Evolutionary conservation across 2,888 invertebrate genomes (phyloP), one percentile per base, ranked within the genome.

Genomic region (Schizaphis graminum): DNA sequence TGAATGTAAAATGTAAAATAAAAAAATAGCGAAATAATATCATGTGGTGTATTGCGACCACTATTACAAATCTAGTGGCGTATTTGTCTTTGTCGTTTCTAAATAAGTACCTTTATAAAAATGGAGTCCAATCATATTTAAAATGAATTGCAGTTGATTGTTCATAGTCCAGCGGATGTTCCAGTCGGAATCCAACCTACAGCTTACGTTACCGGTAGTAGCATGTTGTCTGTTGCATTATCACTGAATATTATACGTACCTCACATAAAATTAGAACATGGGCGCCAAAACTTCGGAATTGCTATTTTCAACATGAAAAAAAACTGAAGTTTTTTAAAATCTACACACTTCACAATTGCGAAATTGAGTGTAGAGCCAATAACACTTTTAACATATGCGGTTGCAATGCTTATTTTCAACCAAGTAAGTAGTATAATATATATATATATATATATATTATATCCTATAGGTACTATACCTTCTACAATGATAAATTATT

Each of bases 141-240:
- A 77, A 77, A 77, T 77, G 16, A 77, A 44, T 89, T 95, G 4
- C 94, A 96, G 96, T 94, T 95, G 4, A 94, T 95, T 53, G 88
- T 96, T 0, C 96, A 96, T 94, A 95, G 95, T 94, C 95, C 96
- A 13, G 95, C 95, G 2, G 95, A 96, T 94, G 94, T 95, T 13
- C 95, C 96, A 3, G 94, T 95, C 41, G 87, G 93, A 49, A 53
- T 93, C 8, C 93, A 95, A 47, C 93, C 94, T 5, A 90, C 94
- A 7, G 91, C 95, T 24, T 95, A 95, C 84, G 57, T 95, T 4
- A 90, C 87, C 21, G 94, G 92, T 35, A 95, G 94, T 47, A 92
- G 92, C 21, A 84, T 94, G 84, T 93, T 94, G 13, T 93, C 95
- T 0, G 77, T 95, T 5, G 90, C 94, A 5, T 53, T 95, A 10